Conservation (phyloP, 2,113 vertebrate species). For the Rutilus rutilus region DNA sequence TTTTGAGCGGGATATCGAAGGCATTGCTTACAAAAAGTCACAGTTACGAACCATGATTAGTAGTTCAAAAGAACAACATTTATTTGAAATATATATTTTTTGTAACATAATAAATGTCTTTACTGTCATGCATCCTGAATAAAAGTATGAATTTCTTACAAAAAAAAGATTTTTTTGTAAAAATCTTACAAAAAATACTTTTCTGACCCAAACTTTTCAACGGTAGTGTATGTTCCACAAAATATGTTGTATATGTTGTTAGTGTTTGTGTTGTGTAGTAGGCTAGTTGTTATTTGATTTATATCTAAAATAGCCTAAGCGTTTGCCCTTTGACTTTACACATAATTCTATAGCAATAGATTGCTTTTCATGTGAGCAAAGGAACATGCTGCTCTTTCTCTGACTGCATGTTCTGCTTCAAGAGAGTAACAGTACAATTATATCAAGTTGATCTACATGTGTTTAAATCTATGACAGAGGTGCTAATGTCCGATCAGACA, state of each 20-base stretch:
- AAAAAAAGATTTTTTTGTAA: background rate
- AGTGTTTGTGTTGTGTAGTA: background rate
- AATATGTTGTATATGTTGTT: background rate
- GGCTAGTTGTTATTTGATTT: background rate
- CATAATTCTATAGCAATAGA: no score
- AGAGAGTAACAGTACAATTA: constrained; percentile 36
- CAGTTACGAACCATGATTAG: background rate
- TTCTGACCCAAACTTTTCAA: background rate
- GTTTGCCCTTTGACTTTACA: background rate
- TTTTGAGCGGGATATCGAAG: background rate
- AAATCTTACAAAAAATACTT: background rate
- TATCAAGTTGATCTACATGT: constrained; percentile 57
- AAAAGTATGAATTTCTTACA: background rate
- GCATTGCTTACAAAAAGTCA: background rate
- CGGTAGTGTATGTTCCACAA: background rate
- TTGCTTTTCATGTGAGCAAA: background rate
- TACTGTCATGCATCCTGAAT: background rate
- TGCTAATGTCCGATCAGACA: constrained; percentile 55
- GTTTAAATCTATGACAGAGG: constrained; percentile 42
- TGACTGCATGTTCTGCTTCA: background rate
- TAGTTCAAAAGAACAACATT: background rate
- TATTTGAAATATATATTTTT: background rate
- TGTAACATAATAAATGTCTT: background rate
- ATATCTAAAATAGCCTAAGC: background rate
- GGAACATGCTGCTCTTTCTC: background rate